phyloP scores from a whole-genome alignment of 2,888 invertebrate genomes.

The Coelogynopora nodosa region DNA sequence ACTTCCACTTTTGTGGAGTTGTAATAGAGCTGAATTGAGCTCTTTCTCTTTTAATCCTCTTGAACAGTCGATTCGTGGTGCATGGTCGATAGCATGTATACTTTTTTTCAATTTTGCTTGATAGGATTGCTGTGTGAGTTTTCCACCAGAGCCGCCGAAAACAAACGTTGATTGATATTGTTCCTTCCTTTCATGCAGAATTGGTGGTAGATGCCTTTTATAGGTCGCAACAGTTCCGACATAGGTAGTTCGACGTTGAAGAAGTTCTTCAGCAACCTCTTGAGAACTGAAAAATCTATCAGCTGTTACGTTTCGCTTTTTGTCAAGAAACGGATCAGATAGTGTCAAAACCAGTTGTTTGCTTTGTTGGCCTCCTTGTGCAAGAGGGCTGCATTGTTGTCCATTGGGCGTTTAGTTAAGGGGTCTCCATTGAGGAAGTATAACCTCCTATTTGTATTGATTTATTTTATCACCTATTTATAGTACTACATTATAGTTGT shows the following conservation, averaged over 20 bases:
- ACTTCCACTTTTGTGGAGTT: not conserved
- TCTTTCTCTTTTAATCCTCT: not conserved
- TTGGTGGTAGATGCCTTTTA: constrained; percentile 3
- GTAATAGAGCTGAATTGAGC: not conserved
- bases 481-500: not conserved
- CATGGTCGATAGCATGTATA: constrained; percentile 15
- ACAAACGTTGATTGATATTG: constrained; percentile 14
- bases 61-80: not conserved
- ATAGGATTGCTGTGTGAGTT: constrained; percentile 1
- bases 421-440: no score
- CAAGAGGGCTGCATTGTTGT: no score
- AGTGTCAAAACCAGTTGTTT: not conserved
- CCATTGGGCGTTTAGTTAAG: no score
- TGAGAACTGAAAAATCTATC: constrained; percentile 9
- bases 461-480: not conserved
- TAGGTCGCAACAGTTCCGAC: no score
- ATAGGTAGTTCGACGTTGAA: no score
- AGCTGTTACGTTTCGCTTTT: not conserved
- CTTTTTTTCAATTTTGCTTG: not conserved
- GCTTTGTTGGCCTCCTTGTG: no score
- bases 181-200: constrained; percentile 16
- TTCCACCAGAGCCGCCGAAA: not conserved
- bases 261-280: constrained; percentile 1
- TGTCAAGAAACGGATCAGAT: constrained; percentile 2
- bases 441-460: not conserved